These are phyloP conservation scores for Nibea albiflora DNA, from an alignment of 2,113 vertebrate genomes.

Conservation along the genomic window DNA sequence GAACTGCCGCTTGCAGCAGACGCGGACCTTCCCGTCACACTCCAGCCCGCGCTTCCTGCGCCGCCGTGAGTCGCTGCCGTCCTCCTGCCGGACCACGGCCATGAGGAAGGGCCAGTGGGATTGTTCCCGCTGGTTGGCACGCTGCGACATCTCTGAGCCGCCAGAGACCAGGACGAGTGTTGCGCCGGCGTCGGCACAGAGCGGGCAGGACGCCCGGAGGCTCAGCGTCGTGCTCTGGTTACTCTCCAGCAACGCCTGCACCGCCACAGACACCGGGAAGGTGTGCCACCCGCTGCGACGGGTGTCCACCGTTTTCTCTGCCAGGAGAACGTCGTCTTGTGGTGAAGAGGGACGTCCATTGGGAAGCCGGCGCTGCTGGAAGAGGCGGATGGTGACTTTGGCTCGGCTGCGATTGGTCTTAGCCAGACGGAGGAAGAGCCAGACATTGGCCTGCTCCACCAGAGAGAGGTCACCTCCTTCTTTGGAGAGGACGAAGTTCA, in stretches of 20 bases:
- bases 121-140: slow-evolving; percentile 90
- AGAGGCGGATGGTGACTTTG: slow-evolving; percentile 91
- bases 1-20: slow-evolving; percentile 98
- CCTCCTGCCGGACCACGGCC: slow-evolving; percentile 91
- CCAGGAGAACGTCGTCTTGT: slow-evolving; percentile 84
- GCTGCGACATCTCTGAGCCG: slow-evolving; percentile 54
- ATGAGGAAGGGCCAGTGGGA: slow-evolving; percentile 96
- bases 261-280: slow-evolving; percentile 89
- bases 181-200: slow-evolving; percentile 90
- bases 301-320: slow-evolving; percentile 93
- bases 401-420: slow-evolving; percentile 93
- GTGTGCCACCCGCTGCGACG: slow-evolving; percentile 97
- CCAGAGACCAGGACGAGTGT: slow-evolving; percentile 84
- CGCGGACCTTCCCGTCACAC: slow-evolving; percentile 95
- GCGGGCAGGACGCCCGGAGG: slow-evolving; percentile 90
- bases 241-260: slow-evolving; percentile 87
- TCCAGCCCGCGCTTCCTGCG: slow-evolving; percentile 93
- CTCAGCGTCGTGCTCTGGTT: slow-evolving; percentile 74
- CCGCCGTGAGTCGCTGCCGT: slow-evolving; percentile 85
- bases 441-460: slow-evolving; percentile 94
- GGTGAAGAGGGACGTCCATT: slow-evolving; percentile 28
- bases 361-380: slow-evolving; percentile 83
- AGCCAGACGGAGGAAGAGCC: slow-evolving; percentile 94
- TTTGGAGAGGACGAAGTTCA: slow-evolving; percentile 94
- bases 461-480: slow-evolving; percentile 91